These are phyloP conservation scores for Gambusia yucatana DNA, from an alignment of 2,797 vertebrate genomes.

Conservation along the genomic window DNA sequence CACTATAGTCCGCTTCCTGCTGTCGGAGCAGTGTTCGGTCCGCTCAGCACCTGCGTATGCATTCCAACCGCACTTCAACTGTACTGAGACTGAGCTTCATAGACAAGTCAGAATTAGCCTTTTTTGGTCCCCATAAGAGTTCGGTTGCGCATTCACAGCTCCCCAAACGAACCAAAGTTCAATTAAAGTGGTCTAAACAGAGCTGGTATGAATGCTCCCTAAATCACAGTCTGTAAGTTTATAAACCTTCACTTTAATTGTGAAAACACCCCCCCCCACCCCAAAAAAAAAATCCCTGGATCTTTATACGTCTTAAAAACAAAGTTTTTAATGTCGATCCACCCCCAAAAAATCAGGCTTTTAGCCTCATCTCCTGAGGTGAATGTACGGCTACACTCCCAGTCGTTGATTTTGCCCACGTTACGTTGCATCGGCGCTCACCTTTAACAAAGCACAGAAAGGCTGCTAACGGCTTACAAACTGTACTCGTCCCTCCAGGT, in stretches of 20 bases:
- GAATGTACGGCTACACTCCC: not conserved
- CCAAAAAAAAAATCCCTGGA: not conserved
- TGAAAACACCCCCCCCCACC: not conserved
- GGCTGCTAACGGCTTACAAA: constrained; percentile 14
- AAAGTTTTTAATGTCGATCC: not conserved
- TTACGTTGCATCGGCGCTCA: not conserved
- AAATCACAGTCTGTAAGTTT: not conserved
- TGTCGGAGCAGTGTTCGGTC: too few species aligned
- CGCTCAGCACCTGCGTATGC: too few species aligned
- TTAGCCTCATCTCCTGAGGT: not conserved
- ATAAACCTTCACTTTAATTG: not conserved
- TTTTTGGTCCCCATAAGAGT: too few species aligned
- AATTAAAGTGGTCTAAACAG: too few species aligned
- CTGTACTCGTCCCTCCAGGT: not conserved
- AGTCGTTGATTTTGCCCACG: not conserved
- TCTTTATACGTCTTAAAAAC: not conserved
- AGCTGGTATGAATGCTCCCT: not conserved
- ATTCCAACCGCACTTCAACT: too few species aligned
- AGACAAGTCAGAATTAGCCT: too few species aligned
- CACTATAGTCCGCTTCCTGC: too few species aligned
- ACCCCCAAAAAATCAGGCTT: not conserved
- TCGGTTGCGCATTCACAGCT: too few species aligned
- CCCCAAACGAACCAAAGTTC: too few species aligned
- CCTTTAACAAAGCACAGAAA: not conserved
- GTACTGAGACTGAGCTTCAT: too few species aligned